A percentile compares a stretch with the other conserved stretches of the same genome.
These are phyloP conservation scores for Acrobasis suavella DNA, from an alignment of 2,888 invertebrate genomes.

Conservation along the genomic window DNA sequence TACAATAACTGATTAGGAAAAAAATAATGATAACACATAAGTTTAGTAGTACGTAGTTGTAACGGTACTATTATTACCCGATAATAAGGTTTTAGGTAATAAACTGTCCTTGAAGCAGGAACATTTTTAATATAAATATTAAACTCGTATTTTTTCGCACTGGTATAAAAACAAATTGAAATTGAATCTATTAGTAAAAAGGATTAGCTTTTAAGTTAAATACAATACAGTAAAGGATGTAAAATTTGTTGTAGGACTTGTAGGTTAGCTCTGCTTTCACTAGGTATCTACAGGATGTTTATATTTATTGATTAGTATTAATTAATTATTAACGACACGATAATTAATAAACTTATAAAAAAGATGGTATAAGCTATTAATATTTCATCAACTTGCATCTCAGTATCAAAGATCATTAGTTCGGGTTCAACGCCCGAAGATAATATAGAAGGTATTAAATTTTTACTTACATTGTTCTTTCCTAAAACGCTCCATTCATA, in stretches of 20 bases:
- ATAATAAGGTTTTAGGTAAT: background rate
- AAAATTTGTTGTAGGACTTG: background rate
- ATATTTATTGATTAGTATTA: background rate
- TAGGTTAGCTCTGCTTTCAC: background rate
- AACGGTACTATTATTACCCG: background rate
- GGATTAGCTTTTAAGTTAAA: too few species aligned
- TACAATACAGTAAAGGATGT: background rate
- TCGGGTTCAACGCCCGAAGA: slow-evolving; percentile 20
- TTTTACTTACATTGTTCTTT: too few species aligned
- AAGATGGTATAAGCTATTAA: slow-evolving; percentile 8
- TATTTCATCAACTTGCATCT: slow-evolving; percentile 16
- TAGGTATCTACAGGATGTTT: background rate
- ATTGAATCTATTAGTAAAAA: too few species aligned
- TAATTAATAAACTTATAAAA: background rate
- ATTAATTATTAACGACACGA: background rate
- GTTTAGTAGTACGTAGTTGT: background rate
- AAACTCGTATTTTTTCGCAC: too few species aligned
- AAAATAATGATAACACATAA: background rate
- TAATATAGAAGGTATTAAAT: slow-evolving; percentile 39
- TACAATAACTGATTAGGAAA: background rate
- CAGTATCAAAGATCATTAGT: slow-evolving; percentile 11
- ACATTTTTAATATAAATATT: too few species aligned
- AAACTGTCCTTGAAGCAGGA: too few species aligned
- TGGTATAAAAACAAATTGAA: too few species aligned
- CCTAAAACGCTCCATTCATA: too few species aligned